Evolutionary conservation across 2,113 vertebrate species (phyloP).

Genomic region (Mesoclemmys tuberculata): DNA sequence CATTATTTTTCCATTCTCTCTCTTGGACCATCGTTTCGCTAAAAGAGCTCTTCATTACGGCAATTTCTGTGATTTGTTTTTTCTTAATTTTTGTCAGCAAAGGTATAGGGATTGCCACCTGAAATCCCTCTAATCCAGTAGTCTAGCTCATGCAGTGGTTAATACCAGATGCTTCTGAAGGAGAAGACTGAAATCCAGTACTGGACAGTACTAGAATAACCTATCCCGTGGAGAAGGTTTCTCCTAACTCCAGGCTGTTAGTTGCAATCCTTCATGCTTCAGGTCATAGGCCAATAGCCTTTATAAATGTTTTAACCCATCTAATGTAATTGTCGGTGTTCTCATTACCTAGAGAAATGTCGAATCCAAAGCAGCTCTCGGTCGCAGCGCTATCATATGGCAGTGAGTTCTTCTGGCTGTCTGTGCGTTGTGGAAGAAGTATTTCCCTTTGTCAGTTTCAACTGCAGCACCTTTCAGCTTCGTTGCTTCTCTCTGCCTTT

Average conservation of each 20-base stretch:
- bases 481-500: not conserved
- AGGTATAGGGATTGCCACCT: not conserved
- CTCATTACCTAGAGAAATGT: not conserved
- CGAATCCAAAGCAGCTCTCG: not conserved
- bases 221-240: not conserved
- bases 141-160: not conserved
- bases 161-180: not conserved
- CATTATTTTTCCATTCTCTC: not conserved
- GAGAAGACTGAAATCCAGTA: not conserved
- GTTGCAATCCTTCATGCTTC: no score
- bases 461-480: not conserved
- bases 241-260: not conserved
- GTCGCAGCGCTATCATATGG: not conserved
- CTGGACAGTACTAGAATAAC: not conserved
- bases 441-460: not conserved
- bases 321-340: not conserved
- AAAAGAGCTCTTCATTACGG: not conserved
- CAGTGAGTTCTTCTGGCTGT: not conserved
- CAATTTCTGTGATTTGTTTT: not conserved
- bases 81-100: not conserved
- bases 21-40: not conserved
- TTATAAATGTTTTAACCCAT: not conserved
- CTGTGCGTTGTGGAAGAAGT: not conserved
- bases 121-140: not conserved
- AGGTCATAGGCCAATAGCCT: not conserved